These are phyloP conservation scores for Caenorhabditis panamensis DNA, from an alignment of 2,888 invertebrate species.

Conservation along the genomic window DNA sequence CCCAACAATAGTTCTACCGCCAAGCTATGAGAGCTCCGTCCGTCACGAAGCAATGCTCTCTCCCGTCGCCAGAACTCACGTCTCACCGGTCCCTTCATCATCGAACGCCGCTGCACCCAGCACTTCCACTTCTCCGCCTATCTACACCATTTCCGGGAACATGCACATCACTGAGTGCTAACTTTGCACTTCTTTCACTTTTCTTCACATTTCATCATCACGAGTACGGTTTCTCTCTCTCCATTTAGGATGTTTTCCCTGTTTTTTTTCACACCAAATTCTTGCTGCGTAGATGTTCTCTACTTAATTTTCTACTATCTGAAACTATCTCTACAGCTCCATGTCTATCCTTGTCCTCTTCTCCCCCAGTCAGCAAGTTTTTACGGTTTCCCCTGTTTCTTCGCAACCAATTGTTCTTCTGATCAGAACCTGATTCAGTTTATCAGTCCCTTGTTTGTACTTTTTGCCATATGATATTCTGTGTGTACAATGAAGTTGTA, in stretches of 20 bases:
- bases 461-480: slow-evolving; percentile 22
- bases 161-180: slow-evolving; percentile 55
- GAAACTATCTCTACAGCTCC: neutral
- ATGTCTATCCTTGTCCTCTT: neutral
- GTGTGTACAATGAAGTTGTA: slow-evolving; percentile 44
- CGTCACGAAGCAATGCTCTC: slow-evolving; percentile 56
- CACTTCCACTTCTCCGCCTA: slow-evolving; percentile 59
- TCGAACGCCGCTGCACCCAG: slow-evolving; percentile 47
- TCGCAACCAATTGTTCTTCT: slow-evolving; percentile 6
- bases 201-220: slow-evolving; percentile 37
- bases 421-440: neutral
- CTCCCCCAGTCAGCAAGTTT: slow-evolving; percentile 41
- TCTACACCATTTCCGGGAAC: slow-evolving; percentile 58
- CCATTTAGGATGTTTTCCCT: neutral
- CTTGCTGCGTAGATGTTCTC: neutral
- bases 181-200: slow-evolving; percentile 9
- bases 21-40: slow-evolving; percentile 68
- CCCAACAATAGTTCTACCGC: slow-evolving; percentile 65
- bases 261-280: neutral
- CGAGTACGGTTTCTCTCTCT: slow-evolving; percentile 29
- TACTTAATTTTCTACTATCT: slow-evolving; percentile 3
- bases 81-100: slow-evolving; percentile 42
- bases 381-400: slow-evolving; percentile 32
- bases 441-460: slow-evolving; percentile 25
- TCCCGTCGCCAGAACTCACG: slow-evolving; percentile 22